Percentiles rank a stretch among this genome's conserved stretches.
phyloP scores from a whole-genome alignment of 2,888 invertebrate species.

The Morpho achilles region DNA sequence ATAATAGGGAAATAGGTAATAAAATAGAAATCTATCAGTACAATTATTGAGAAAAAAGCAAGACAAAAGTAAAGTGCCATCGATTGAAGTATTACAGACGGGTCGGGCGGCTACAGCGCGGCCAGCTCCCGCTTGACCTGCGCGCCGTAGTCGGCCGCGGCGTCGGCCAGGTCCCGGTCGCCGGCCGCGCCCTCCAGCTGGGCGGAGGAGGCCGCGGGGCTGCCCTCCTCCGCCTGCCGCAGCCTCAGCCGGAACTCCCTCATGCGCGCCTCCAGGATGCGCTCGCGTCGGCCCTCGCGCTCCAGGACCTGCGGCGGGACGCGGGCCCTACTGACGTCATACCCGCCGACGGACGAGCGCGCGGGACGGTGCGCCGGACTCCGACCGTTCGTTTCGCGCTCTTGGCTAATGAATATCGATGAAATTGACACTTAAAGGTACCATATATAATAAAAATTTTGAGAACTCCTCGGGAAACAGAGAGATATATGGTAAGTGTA shows the following conservation, averaged over 20 bases:
- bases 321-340: too few species aligned
- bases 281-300: conserved; percentile 91
- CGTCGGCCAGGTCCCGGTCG: conserved; percentile 52
- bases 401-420: too few species aligned
- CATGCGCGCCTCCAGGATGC: conserved; percentile 92
- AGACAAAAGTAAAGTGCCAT: too few species aligned
- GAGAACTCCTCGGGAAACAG: too few species aligned
- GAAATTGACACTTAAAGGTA: too few species aligned
- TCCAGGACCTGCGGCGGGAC: conserved; percentile 84
- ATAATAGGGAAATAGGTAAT: too few species aligned
- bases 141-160: conserved; percentile 42
- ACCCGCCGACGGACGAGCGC: neutral
- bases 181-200: conserved; percentile 43
- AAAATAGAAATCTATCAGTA: too few species aligned
- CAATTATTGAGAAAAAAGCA: too few species aligned
- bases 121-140: conserved; percentile 44
- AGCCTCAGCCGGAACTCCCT: conserved; percentile 86
- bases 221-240: conserved; percentile 53
- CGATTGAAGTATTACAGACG: neutral
- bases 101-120: conserved; percentile 22
- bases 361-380: neutral
- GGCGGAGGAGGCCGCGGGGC: conserved; percentile 35
- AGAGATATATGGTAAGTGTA: too few species aligned
- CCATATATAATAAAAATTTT: too few species aligned
- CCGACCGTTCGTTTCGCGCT: neutral